Base-by-base conservation (phyloP, 1,140 invertebrate genomes). In the Camponotus floridanus region DNA sequence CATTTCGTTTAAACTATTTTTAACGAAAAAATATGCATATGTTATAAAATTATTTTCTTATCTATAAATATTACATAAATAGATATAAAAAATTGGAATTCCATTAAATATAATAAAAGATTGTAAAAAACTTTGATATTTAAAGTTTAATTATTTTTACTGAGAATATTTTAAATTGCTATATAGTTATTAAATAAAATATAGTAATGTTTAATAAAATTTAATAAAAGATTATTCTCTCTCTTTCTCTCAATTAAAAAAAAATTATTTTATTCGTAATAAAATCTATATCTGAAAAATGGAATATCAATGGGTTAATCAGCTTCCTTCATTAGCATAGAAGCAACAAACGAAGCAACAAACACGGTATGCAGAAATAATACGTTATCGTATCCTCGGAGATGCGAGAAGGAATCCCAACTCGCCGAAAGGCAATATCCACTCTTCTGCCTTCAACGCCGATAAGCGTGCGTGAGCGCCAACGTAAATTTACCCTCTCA, bases 401-500 rank as follows among this genome's bases (percentile, higher is more conserved):
- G 2, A 65, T n/a, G 21, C 45, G 5, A 26, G 57, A 42, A 51
- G 42, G 31, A 55, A 26, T 26, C 26, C 31, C 18, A n/a, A 73
- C 21, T 83, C 18, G 68, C 79, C 68, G 55, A 45, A 45, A 31
- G 80, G 70, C 55, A 83, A 59, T n/a, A 57, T 61, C 76, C 45
- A 79, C 80, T 85, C 79, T 62, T 89, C 67, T 79, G 74, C 74
- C 26, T 74, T 39, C 64, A 51, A 18, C 61, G 18, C 39, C 45
- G 68, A 42, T 45, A 26, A 88, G 57, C 45, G 51, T 59, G 78
- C 74, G 33, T 9, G 59, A 42, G 61, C 64, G 65, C 59, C 33
- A 42, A 51, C 70, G 71, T 65, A 18, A 91, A 90, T 95, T 95
- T 95, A 96, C 96, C 96, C 95, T 94, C 96, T 96, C 26, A 95